These are phyloP conservation scores for Leucopternis melanops DNA, from an alignment of 2,113 vertebrate genomes.

Conservation along the genomic window DNA sequence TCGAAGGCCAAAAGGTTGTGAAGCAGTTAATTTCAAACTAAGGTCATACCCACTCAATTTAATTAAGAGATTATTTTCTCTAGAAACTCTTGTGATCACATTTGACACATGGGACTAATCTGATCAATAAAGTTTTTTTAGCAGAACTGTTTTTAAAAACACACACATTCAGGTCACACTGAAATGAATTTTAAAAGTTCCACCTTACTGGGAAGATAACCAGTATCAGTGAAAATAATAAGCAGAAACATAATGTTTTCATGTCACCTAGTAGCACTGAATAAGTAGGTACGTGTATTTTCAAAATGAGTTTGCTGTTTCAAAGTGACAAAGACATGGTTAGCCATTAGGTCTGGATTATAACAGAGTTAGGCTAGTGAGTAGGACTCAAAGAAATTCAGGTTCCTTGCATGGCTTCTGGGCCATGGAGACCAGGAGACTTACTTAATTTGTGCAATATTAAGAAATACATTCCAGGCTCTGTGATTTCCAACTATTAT, in stretches of 20 bases:
- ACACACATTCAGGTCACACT: background rate
- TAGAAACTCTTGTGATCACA: background rate
- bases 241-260: background rate
- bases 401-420: background rate
- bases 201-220: background rate
- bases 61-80: background rate
- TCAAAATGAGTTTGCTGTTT: background rate
- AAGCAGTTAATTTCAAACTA: background rate
- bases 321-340: background rate
- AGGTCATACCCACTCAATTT: background rate
- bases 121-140: background rate
- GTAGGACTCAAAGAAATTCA: background rate
- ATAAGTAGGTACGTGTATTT: background rate
- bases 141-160: background rate
- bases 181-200: background rate
- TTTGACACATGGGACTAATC: background rate
- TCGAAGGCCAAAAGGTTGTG: background rate
- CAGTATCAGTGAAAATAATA: background rate
- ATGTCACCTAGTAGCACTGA: background rate
- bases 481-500: background rate
- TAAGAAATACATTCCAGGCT: background rate
- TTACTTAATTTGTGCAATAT: background rate
- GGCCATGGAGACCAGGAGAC: background rate
- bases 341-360: background rate
- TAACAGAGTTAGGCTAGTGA: background rate